A percentile compares a stretch with the other conserved stretches of the same genome.
These are phyloP conservation scores for Urocitellus parryii DNA, from an alignment of 2,113 vertebrate genomes.

Conservation along the genomic window DNA sequence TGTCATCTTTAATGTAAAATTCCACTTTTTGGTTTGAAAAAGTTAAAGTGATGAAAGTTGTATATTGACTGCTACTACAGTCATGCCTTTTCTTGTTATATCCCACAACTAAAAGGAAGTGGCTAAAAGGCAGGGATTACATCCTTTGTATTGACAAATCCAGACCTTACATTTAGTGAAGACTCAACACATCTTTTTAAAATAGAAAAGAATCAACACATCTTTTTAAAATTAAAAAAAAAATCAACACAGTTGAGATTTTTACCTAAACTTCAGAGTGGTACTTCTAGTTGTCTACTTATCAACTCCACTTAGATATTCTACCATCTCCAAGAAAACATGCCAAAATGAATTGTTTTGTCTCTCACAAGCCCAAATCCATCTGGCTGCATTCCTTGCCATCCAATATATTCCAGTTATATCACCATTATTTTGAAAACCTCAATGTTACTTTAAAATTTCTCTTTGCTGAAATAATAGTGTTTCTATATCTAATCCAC, in stretches of 20 bases:
- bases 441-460: background rate
- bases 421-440: background rate
- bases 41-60: background rate
- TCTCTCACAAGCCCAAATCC: background rate
- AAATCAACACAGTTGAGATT: background rate
- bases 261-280: background rate
- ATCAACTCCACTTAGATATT: background rate
- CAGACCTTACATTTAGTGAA: background rate
- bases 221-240: background rate
- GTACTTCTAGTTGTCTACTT: background rate
- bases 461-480: constrained; percentile 34
- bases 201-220: background rate
- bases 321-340: background rate
- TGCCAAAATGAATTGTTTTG: background rate
- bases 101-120: background rate
- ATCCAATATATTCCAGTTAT: background rate
- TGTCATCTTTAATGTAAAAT: background rate
- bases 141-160: background rate
- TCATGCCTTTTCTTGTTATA: background rate
- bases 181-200: background rate
- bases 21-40: constrained; percentile 9
- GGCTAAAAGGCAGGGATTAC: background rate
- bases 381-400: background rate
- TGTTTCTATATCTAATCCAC: background rate
- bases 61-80: background rate